Conservation (phyloP, 1,140 invertebrate genomes). For the Musca domestica region DNA sequence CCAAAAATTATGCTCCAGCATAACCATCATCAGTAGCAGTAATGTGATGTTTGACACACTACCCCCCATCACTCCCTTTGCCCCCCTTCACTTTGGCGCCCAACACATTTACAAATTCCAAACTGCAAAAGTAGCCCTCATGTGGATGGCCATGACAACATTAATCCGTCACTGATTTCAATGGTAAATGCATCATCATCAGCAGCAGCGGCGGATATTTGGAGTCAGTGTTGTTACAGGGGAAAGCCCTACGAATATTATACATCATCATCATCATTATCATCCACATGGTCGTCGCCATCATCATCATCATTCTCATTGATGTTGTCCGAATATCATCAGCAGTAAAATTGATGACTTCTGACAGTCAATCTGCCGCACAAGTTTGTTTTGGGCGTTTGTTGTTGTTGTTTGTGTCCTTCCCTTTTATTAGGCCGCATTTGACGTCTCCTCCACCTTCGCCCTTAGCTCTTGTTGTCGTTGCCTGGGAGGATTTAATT, state of each 20-base stretch:
- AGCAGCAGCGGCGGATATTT: no score
- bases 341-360: slow-evolving; percentile 12
- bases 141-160: slow-evolving; percentile 39
- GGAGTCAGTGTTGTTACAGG: no score
- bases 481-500: no score
- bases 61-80: neutral
- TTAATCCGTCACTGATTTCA: slow-evolving; percentile 9
- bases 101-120: neutral
- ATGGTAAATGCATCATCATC: slow-evolving; percentile 13
- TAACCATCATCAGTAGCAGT: slow-evolving; percentile 2
- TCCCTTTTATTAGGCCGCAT: no score
- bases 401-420: no score
- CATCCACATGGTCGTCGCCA: no score
- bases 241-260: no score
- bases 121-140: slow-evolving; percentile 30
- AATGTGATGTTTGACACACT: neutral
- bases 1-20: no score
- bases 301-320: no score
- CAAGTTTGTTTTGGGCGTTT: neutral
- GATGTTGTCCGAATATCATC: neutral
- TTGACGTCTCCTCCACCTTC: no score
- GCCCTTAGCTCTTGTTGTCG: no score
- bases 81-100: neutral
- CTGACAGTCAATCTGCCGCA: slow-evolving; percentile 11
- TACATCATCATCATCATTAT: no score